These are phyloP conservation scores for Rhodeus uyekii DNA, from an alignment of 2,797 vertebrate genomes.

Conservation along the genomic window DNA sequence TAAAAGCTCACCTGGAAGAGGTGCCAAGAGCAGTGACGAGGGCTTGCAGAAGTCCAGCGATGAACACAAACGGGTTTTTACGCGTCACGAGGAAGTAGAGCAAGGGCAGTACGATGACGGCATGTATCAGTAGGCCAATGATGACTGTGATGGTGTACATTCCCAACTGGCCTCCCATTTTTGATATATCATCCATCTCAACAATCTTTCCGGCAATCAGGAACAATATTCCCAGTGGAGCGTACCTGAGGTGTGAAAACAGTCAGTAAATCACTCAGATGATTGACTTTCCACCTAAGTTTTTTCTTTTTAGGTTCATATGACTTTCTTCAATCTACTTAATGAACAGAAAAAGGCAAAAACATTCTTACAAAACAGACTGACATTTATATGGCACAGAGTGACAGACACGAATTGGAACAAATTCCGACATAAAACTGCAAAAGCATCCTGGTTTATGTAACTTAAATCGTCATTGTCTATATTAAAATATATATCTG, in stretches of 20 bases:
- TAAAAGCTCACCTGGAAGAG: conserved; percentile 76
- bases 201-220: conserved; percentile 86
- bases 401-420: no score
- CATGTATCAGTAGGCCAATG: conserved; percentile 77
- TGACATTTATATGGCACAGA: no score
- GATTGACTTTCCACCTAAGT: not conserved
- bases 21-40: conserved; percentile 85
- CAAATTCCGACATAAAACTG: no score
- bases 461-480: no score
- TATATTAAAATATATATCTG: no score
- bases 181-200: conserved; percentile 79
- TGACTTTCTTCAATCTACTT: no score
- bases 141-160: conserved; percentile 86
- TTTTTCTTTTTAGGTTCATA: no score
- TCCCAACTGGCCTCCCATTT: conserved; percentile 80
- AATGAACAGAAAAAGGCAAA: no score
- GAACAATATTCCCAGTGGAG: conserved; percentile 82
- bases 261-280: not conserved
- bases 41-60: conserved; percentile 80
- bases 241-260: conserved; percentile 72
- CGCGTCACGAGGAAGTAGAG: conserved; percentile 82
- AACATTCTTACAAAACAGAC: no score
- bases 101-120: conserved; percentile 75
- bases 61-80: conserved; percentile 81
- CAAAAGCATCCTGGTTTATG: no score